These are phyloP conservation scores for Hedychridium roseum DNA, from an alignment of 2,888 invertebrate genomes.

Conservation along the genomic window DNA sequence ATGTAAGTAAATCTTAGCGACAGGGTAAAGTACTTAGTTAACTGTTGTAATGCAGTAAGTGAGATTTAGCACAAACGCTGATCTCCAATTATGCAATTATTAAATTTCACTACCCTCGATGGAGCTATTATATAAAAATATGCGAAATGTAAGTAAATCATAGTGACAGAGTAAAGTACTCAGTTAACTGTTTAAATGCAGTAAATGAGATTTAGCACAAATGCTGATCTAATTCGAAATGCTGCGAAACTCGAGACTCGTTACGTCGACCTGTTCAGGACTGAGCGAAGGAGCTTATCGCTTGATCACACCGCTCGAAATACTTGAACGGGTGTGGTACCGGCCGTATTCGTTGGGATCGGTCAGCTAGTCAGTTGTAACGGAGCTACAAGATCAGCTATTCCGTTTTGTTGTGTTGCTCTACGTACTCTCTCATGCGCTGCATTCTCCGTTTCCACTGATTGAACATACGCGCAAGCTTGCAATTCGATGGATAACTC, in stretches of 20 bases:
- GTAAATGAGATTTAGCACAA: conserved; percentile 1
- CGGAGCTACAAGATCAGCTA: conserved; percentile 44
- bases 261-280: conserved; percentile 1
- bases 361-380: conserved; percentile 43
- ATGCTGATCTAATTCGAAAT: conserved; percentile 2
- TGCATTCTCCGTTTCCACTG: too few relatives aligned
- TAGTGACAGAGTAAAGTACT: too few relatives aligned
- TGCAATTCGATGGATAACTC: too few relatives aligned
- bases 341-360: too few relatives aligned
- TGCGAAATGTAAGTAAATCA: too few relatives aligned
- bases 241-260: background rate
- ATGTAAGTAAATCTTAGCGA: too few relatives aligned
- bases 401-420: conserved; percentile 45
- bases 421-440: conserved; percentile 36
- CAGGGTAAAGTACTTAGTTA: too few relatives aligned
- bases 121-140: too few relatives aligned
- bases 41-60: too few relatives aligned
- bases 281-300: conserved; percentile 38
- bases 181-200: background rate
- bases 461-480: too few relatives aligned
- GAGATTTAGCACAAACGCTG: background rate
- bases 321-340: conserved; percentile 45
- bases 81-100: background rate
- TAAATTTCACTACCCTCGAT: too few relatives aligned
- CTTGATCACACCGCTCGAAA: conserved; percentile 45